phyloP scores from a whole-genome alignment of 2,888 invertebrate genomes.

The Mesoligia furuncula region DNA sequence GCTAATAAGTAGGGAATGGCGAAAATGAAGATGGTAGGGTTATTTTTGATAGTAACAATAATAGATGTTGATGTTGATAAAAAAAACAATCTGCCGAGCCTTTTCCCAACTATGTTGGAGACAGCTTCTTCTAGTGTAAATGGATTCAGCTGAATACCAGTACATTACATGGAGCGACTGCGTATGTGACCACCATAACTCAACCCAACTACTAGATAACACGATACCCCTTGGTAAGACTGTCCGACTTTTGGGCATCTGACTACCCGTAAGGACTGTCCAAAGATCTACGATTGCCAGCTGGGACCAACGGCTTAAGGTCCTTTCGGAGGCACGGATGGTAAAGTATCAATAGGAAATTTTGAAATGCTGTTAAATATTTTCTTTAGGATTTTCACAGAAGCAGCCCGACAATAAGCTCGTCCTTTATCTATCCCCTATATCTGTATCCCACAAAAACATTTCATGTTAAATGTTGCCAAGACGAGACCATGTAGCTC shows the following conservation, averaged over 20 bases:
- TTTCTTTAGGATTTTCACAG: not conserved
- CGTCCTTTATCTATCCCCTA: not conserved
- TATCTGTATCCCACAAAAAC: too few species aligned
- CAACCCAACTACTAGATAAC: not conserved
- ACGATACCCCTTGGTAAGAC: not conserved
- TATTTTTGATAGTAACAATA: not conserved
- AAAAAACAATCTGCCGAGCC: not conserved
- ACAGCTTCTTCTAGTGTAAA: not conserved
- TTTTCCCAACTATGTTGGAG: not conserved
- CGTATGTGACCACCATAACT: not conserved
- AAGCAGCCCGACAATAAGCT: not conserved
- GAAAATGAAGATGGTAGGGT: conserved; percentile 20
- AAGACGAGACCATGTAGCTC: too few species aligned
- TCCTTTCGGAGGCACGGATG: not conserved
- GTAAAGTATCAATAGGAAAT: not conserved
- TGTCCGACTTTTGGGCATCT: not conserved
- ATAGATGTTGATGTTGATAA: not conserved
- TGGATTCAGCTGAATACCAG: not conserved
- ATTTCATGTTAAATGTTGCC: too few species aligned
- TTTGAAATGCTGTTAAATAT: not conserved
- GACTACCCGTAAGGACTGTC: not conserved
- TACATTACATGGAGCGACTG: not conserved
- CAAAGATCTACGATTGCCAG: not conserved
- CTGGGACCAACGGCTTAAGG: not conserved
- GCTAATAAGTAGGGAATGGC: not conserved